Conservation (phyloP, 2,797 vertebrate species). For the Orientallactaga sibirica region DNA sequence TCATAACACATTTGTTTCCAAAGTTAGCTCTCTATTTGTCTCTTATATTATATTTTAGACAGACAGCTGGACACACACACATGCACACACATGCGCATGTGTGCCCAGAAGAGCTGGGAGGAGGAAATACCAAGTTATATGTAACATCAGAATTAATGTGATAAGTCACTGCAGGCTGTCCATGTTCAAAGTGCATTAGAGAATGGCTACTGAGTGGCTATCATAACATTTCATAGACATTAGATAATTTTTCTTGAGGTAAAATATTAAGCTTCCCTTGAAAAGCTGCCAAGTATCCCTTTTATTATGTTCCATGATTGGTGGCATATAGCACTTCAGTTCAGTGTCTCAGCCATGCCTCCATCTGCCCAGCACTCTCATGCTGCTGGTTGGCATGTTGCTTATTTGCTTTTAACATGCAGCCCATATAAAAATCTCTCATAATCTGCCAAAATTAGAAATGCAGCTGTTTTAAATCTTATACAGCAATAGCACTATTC, state of each 20-base stretch:
- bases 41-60: neutral
- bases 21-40: too few species aligned
- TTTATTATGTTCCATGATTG: conserved; percentile 57
- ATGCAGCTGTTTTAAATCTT: conserved; percentile 82
- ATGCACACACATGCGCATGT: too few species aligned
- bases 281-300: conserved; percentile 64
- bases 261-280: conserved; percentile 58
- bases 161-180: neutral
- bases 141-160: conserved; percentile 5
- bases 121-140: neutral
- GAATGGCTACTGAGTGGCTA: neutral
- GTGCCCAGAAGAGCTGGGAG: neutral
- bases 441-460: conserved; percentile 77
- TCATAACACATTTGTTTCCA: neutral
- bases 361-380: conserved; percentile 64
- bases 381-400: conserved; percentile 70
- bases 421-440: conserved; percentile 75
- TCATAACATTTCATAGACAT: neutral
- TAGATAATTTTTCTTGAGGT: conserved; percentile 58
- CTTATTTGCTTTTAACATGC: conserved; percentile 81
- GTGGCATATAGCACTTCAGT: conserved; percentile 44
- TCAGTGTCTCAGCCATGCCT: conserved; percentile 61
- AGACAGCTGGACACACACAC: neutral
- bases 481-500: conserved; percentile 73
- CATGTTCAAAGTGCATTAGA: neutral